Evolutionary conservation across 1,140 invertebrate species (phyloP).

Genomic region (Bilobella aurantiaca): DNA sequence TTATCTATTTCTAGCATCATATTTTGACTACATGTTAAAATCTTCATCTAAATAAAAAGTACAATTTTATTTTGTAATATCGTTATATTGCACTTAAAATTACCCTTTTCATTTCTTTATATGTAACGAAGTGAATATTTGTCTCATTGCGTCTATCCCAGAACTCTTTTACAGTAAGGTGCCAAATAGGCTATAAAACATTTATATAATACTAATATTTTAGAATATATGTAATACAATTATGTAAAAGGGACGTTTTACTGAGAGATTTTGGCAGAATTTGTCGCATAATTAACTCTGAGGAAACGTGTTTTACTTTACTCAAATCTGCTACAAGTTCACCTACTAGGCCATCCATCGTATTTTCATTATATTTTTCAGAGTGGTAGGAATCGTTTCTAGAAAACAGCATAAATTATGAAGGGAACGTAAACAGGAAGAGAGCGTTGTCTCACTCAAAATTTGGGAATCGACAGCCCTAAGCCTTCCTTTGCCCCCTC

Average conservation of each 20-base stretch:
- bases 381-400: no score
- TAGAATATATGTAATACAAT: no score
- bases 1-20: no score
- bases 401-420: not conserved
- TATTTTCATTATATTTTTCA: conserved; percentile 18
- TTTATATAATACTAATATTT: no score
- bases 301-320: not conserved
- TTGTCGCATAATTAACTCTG: not conserved
- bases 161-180: no score
- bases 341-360: conserved; percentile 55
- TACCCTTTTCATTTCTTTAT: conserved; percentile 32
- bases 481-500: conserved; percentile 59
- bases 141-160: conserved; percentile 20
- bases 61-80: no score
- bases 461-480: conserved; percentile 47
- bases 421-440: not conserved
- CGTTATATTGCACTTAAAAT: conserved; percentile 11
- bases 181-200: no score
- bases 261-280: no score
- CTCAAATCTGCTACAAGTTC: conserved; percentile 51
- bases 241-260: no score
- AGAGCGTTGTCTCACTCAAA: conserved; percentile 45
- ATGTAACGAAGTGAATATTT: conserved; percentile 30
- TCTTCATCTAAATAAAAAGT: no score
- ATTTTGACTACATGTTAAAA: no score